Base-by-base conservation (phyloP, 1,140 invertebrate genomes). In the Musca vetustissima region DNA sequence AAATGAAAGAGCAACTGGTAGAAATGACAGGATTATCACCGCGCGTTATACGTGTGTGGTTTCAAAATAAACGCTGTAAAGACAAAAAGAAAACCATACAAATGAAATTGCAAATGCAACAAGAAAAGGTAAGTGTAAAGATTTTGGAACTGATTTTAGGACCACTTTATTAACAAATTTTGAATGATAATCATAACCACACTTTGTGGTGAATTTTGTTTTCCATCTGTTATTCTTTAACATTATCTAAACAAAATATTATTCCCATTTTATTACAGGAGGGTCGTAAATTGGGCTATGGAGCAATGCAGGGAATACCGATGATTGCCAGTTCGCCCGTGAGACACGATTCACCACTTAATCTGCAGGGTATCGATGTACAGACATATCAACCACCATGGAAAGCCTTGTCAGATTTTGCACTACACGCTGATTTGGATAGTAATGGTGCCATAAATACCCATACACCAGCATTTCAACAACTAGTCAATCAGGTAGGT, bases 21-120 rank as follows among this genome's bases (percentile, higher is more conserved):
- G 98, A 99, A 84, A 98, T 98, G 95, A 99, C 98, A 1, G 91
- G 94, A 0, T 88, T 99, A 2, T 96, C 93, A 75, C 96, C 96
- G 1, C 85, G 97, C 19, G 97, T 99, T 67, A 98, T 98, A 76
- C 88, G 97, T 76, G 97, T 98, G 17, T 99, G 97, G 97, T 98
- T 98, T 85, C 95, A 99, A 85, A 99, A 99, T 85, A 99, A 99
- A 83, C 85, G 98, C 32, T 99, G 97, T 86, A 99, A 99, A 84
- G 98, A 99, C 85, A 99, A 99, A 85, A 99, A 99, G 86, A 92
- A 95, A 78, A 96, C 93, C 47, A 93, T 98, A 43, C 90, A 97
- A 70, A 93, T 98, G 89, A 98, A 98, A 83, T 93, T 98, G 84
- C 94, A 98, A 83, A 94, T 98, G 89, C 94, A 96, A 79, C 92